Evolutionary conservation across 1,140 invertebrate species (phyloP).

Genomic region (Muscidifurax raptorellus): DNA sequence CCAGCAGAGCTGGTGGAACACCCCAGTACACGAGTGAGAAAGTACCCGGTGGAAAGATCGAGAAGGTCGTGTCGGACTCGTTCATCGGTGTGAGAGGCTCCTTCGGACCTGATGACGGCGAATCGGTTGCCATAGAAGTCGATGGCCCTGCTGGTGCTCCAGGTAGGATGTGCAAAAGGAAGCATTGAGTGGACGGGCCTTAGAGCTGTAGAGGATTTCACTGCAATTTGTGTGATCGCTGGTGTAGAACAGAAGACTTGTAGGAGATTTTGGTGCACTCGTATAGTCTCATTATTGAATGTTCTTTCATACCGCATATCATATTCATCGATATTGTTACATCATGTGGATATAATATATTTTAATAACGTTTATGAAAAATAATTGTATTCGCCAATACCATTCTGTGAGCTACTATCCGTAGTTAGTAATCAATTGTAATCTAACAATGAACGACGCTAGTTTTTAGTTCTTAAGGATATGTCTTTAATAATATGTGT

Average conservation of each 20-base stretch:
- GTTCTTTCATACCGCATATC: not conserved
- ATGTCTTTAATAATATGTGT: too few relatives aligned
- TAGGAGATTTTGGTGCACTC: too few relatives aligned
- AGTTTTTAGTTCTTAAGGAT: not conserved
- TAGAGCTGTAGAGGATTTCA: too few relatives aligned
- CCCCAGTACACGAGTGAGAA: not conserved
- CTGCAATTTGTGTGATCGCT: too few relatives aligned
- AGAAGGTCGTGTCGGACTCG: not conserved
- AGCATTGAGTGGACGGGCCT: too few relatives aligned
- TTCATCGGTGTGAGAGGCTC: not conserved
- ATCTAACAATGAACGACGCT: not conserved
- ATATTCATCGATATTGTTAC: not conserved
- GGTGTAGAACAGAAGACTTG: too few relatives aligned
- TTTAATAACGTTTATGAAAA: too few relatives aligned
- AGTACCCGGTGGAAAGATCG: not conserved
- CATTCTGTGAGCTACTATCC: not conserved
- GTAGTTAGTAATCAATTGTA: not conserved
- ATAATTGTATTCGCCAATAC: too few relatives aligned
- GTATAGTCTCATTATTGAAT: too few relatives aligned
- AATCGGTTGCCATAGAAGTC: slow-evolving; percentile 41
- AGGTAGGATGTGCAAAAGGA: slow-evolving; percentile 38
- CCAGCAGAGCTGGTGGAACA: not conserved
- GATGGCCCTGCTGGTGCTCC: slow-evolving; percentile 18
- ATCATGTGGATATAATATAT: not conserved
- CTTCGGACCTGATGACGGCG: not conserved